Evolutionary conservation across 2,797 vertebrate species (phyloP).

Genomic region (Alosa sapidissima): DNA sequence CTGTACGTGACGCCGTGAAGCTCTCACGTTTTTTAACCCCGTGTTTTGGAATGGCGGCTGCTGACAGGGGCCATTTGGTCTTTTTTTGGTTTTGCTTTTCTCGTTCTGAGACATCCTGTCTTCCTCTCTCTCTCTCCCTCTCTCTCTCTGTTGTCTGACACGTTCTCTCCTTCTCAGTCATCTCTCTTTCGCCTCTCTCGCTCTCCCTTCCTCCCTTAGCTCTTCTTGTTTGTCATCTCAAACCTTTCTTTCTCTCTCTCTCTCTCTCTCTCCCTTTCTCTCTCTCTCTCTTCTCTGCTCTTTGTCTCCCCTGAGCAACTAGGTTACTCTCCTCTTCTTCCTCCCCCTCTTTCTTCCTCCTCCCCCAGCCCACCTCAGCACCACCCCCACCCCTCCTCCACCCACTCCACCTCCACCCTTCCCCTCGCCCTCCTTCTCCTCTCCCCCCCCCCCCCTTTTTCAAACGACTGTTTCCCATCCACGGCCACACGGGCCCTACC

Average conservation of each 20-base stretch:
- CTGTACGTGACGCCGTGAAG: neutral
- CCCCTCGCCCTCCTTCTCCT: slow-evolving; percentile 45
- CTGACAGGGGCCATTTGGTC: neutral
- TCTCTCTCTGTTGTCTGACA: slow-evolving; percentile 28
- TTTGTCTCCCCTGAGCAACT: slow-evolving; percentile 44
- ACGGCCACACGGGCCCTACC: slow-evolving; percentile 84
- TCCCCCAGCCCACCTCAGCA: neutral
- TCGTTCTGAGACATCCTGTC: slow-evolving; percentile 14
- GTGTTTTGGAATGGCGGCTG: neutral
- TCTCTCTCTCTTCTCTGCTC: slow-evolving; percentile 28
- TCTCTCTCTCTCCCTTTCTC: slow-evolving; percentile 36
- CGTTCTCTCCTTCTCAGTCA: neutral
- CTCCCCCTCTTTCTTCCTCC: neutral
- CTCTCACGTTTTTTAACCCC: neutral
- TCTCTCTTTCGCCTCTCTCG: neutral
- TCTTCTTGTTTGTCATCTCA: neutral
- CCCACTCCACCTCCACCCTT: slow-evolving; percentile 42
- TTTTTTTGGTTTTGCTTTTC: slow-evolving; percentile 18
- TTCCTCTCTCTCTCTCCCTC: neutral
- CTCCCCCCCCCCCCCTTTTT: slow-evolving; percentile 45
- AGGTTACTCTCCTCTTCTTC: slow-evolving; percentile 37
- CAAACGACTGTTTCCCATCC: slow-evolving; percentile 92
- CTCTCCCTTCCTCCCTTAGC: neutral
- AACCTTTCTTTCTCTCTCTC: neutral
- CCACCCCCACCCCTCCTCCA: slow-evolving; percentile 7